phyloP scores from a whole-genome alignment of 2,888 invertebrate genomes.

The Hirtodrosophila cameraria region DNA sequence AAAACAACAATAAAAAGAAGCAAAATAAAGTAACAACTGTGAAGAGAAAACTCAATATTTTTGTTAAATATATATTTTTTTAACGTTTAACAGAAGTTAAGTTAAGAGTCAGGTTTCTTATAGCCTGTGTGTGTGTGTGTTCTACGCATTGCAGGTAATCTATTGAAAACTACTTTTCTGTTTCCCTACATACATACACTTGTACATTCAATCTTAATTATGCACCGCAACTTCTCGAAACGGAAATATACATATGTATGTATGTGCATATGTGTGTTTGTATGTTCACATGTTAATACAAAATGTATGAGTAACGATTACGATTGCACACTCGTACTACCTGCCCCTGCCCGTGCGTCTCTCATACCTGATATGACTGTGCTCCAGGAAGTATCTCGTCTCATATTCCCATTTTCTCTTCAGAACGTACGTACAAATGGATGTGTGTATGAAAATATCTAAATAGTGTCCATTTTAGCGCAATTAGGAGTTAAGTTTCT shows the following conservation, averaged over 20 bases:
- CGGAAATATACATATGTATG: conserved; percentile 43
- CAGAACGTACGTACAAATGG: neutral
- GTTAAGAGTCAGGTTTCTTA: conserved; percentile 12
- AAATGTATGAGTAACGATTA: conserved; percentile 28
- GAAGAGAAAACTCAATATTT: conserved; percentile 19
- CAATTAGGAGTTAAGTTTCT: neutral
- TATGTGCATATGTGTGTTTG: neutral
- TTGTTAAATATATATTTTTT: conserved; percentile 14
- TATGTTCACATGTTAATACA: conserved; percentile 22
- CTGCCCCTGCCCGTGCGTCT: conserved; percentile 13
- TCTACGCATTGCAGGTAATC: conserved; percentile 33
- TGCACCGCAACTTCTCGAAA: conserved; percentile 22
- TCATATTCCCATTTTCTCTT: conserved; percentile 22
- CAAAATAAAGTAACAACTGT: too few species aligned
- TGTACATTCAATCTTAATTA: conserved; percentile 19
- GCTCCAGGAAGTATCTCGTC: conserved; percentile 13
- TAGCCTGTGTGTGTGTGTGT: too few species aligned
- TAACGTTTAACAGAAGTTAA: too few species aligned
- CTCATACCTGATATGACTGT: neutral
- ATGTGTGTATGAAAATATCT: neutral
- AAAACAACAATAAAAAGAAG: conserved; percentile 1
- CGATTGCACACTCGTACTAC: conserved; percentile 32
- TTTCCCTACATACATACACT: conserved; percentile 23
- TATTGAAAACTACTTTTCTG: conserved; percentile 10
- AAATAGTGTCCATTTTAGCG: too few species aligned